Conservation (phyloP, 2,888 invertebrate species). For the Trichogramma evanescens region DNA sequence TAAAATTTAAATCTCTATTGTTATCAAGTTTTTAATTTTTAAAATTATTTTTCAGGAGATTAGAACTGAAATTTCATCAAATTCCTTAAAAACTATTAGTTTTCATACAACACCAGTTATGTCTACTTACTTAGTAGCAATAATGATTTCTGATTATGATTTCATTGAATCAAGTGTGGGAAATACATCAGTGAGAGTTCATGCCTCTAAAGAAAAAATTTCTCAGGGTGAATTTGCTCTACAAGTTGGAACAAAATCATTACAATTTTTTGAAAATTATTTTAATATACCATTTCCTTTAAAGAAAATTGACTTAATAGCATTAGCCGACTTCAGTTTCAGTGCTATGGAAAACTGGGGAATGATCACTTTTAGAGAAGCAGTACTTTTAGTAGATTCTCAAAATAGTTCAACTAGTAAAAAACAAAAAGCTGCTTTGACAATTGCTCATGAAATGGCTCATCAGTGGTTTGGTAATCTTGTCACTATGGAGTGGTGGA, state of each 20-base stretch:
- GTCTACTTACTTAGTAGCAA: constrained; percentile 92
- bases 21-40: constrained; percentile 15
- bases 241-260: constrained; percentile 80
- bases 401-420: constrained; percentile 78
- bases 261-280: constrained; percentile 91
- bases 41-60: neutral
- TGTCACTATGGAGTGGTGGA: constrained; percentile 99
- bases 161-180: constrained; percentile 76
- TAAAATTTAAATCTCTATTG: constrained; percentile 15
- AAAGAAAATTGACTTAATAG: constrained; percentile 93
- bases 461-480: constrained; percentile 98
- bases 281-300: constrained; percentile 91
- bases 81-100: constrained; percentile 10
- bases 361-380: constrained; percentile 64
- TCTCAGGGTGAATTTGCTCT: constrained; percentile 87
- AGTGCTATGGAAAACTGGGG: constrained; percentile 99
- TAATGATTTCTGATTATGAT: constrained; percentile 91
- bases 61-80: neutral
- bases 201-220: constrained; percentile 82
- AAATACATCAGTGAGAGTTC: constrained; percentile 77
- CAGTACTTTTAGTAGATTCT: constrained; percentile 82
- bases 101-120: constrained; percentile 75
- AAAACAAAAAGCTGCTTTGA: constrained; percentile 79
- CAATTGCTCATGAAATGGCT: constrained; percentile 87
- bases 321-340: constrained; percentile 89